A percentile compares a stretch with the other conserved stretches of the same genome.
These are phyloP conservation scores for Cheilinus undulatus DNA, from an alignment of 2,113 vertebrate genomes.

Conservation along the genomic window DNA sequence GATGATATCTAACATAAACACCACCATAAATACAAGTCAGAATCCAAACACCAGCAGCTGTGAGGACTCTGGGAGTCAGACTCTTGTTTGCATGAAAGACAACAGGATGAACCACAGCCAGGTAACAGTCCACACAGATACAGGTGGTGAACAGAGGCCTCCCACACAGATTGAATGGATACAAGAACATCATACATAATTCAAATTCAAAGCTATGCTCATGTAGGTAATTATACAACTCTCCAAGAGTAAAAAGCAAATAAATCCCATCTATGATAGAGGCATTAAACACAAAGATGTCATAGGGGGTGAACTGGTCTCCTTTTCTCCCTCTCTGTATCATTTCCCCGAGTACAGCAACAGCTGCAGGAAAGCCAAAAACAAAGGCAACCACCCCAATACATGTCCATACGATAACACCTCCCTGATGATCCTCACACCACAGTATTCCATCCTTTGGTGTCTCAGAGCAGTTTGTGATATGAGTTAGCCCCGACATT, in stretches of 20 bases:
- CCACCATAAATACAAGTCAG: no score
- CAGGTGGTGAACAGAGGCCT: no score
- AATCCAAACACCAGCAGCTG: no score
- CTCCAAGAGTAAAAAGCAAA: neutral
- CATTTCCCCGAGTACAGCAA: slow-evolving; percentile 14
- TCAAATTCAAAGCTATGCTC: fast-evolving
- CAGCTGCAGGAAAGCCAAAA: slow-evolving; percentile 18
- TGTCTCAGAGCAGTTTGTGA: no score
- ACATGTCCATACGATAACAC: neutral
- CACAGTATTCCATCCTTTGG: no score
- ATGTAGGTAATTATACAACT: fast-evolving
- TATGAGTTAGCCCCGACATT: no score
- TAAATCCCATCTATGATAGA: no score
- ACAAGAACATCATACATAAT: fast-evolving
- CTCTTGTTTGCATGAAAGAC: no score
- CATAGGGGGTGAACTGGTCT: neutral
- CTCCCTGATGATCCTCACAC: fast-evolving
- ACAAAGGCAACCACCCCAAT: neutral
- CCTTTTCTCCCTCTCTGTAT: slow-evolving; percentile 21
- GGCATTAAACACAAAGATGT: slow-evolving; percentile 13
- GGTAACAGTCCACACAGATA: no score
- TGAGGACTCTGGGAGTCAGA: no score
- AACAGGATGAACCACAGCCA: no score
- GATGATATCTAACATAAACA: no score
- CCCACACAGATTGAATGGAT: slow-evolving; percentile 4